These are phyloP conservation scores for Perodicticus potto DNA, from an alignment of 2,797 vertebrate genomes.

Conservation along the genomic window DNA sequence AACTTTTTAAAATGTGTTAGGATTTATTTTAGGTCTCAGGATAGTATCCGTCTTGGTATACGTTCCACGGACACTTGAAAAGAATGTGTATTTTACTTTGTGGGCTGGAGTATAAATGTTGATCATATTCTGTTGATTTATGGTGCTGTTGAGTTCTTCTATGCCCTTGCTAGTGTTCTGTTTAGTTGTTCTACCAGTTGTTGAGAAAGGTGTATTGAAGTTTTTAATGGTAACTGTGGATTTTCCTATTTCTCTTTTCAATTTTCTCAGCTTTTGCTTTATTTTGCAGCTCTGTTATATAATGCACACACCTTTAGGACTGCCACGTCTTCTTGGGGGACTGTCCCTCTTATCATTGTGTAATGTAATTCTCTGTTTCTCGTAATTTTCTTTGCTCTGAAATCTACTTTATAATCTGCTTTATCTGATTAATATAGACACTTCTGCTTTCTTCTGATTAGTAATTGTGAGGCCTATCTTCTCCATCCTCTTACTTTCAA, in stretches of 20 bases:
- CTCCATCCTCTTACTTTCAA: conserved; percentile 8
- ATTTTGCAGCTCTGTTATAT: neutral
- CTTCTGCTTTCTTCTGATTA: conserved; percentile 38
- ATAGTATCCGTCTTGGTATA: neutral
- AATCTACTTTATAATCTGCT: neutral
- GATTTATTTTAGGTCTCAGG: neutral
- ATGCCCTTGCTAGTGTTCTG: neutral
- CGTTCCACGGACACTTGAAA: neutral
- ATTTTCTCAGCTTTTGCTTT: neutral
- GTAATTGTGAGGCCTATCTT: neutral
- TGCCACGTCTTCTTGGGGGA: neutral
- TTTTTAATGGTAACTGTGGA: neutral
- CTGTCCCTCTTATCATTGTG: neutral
- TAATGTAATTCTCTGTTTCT: neutral
- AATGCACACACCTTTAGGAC: neutral
- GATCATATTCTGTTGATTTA: neutral
- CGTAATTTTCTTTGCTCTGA: conserved; percentile 35
- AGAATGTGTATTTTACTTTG: neutral
- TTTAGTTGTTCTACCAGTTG: neutral
- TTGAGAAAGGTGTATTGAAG: neutral
- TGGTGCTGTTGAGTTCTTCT: neutral
- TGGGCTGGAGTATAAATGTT: neutral
- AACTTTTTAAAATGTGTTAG: conserved; percentile 23
- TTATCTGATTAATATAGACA: neutral
- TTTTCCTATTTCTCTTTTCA: neutral